Conservation (phyloP, 2,113 vertebrate genomes). For the Panthera leo region DNA sequence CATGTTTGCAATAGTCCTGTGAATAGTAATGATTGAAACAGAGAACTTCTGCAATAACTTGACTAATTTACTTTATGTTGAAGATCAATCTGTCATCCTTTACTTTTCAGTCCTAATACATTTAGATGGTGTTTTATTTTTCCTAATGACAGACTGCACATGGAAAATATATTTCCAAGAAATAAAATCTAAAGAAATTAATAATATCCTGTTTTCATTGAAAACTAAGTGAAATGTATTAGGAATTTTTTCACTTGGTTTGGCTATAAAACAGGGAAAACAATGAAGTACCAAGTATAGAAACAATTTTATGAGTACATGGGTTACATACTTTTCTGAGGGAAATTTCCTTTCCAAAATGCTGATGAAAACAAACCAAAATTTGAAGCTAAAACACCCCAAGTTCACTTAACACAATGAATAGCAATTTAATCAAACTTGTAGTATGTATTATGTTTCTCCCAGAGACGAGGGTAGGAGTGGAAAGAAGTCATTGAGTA, state of each 20-base stretch:
- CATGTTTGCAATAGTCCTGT: background rate
- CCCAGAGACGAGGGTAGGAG: background rate
- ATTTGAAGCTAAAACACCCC: background rate
- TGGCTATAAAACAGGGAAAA: constrained; percentile 32
- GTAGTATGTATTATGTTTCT: background rate
- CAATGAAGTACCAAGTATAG: constrained; percentile 38
- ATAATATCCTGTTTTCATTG: constrained; percentile 21
- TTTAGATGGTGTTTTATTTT: constrained; percentile 36
- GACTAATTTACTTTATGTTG: background rate
- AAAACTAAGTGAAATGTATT: constrained; percentile 42
- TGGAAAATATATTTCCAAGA: constrained; percentile 58
- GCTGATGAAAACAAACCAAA: constrained; percentile 27
- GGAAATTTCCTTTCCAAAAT: background rate
- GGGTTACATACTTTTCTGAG: constrained; percentile 32
- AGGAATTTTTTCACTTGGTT: constrained; percentile 35
- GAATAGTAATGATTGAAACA: background rate
- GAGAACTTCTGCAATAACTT: background rate
- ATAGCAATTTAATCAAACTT: background rate
- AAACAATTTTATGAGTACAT: constrained; percentile 14
- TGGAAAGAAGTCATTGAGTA: background rate
- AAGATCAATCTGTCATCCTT: constrained; percentile 33
- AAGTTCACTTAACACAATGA: background rate
- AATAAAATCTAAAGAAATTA: constrained; percentile 53
- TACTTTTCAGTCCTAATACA: constrained; percentile 5
- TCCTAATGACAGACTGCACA: background rate